Base-by-base conservation (phyloP, 2,888 invertebrate species). In the Andrena hattorfiana region DNA sequence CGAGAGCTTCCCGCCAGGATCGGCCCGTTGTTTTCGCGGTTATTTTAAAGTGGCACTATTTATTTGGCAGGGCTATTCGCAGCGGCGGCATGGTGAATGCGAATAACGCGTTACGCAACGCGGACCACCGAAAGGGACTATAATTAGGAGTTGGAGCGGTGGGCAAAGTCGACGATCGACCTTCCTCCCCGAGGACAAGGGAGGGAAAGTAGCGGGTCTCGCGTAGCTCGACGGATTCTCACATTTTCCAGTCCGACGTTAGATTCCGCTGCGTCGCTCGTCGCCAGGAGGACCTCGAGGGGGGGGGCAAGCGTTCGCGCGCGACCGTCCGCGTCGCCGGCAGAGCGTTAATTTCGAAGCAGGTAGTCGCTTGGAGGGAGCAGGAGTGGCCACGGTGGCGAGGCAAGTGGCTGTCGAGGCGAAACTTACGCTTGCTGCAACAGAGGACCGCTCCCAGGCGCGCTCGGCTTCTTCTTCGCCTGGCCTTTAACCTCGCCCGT, bases 341-440 rank as follows among this genome's bases (percentile, higher is more conserved):
- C 8, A 20, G 20, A 51, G 51, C 51, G 51, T 51, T 20, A 51
- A 51, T 51, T 20, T 51, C 51, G 20, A 51, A 8, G 20, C 20
- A n/a, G 51, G 20, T 20, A n/a, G 20, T 51, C 20, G n/a, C 20
- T 51, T 0, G 20, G 7, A 10, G 56, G 26, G 23, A 56, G 23
- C 56, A 23, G 56, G 23, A 23, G 23, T 42, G 42, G 42, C 42
- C 42, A 42, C 42, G 56, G 56, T 10, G 54, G 54, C 54, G 54
- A 54, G 54, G 54, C 20, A 54, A n/a, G n/a, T n/a, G n/a, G n/a
- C n/a, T n/a, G n/a, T n/a, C 10, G 3, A 13, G 62, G 1, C 0
- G 67, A 64, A 85, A 93, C 95, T 95, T 92, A 95, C 95, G 95
- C 94, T 92, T 95, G 95, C 88, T 95, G 95, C 71, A 95, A 92